A percentile compares a stretch with the other conserved stretches of the same genome.
These are phyloP conservation scores for Rhinoderma darwinii DNA, from an alignment of 2,113 vertebrate genomes.

Conservation along the genomic window DNA sequence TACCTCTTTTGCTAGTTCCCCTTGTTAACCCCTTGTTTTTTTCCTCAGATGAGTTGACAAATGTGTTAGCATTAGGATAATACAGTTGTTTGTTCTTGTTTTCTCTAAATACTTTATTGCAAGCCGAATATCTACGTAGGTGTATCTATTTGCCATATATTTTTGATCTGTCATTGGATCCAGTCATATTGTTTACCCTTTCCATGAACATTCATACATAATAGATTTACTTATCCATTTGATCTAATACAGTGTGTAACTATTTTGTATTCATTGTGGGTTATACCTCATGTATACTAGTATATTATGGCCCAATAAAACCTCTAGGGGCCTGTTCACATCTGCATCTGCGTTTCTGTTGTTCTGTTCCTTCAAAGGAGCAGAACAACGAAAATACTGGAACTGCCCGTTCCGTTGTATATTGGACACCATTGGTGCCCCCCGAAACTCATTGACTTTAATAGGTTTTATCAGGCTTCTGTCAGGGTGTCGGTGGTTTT, in stretches of 20 bases:
- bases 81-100: not conserved
- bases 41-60: not conserved
- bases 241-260: not conserved
- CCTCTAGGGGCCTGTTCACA: too few species aligned
- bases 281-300: not conserved
- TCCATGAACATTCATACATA: not conserved
- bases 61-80: not conserved
- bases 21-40: not conserved
- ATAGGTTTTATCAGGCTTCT: too few species aligned
- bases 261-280: not conserved
- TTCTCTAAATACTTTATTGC: too few species aligned
- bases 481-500: too few species aligned
- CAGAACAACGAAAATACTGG: too few species aligned
- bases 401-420: too few species aligned
- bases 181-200: not conserved
- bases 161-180: not conserved
- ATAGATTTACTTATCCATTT: not conserved
- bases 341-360: too few species aligned
- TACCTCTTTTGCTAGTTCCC: not conserved
- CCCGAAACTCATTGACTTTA: too few species aligned
- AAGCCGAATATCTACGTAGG: not conserved
- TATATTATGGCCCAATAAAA: not conserved
- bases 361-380: too few species aligned
- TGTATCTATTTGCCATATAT: not conserved
- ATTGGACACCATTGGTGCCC: too few species aligned